These are phyloP conservation scores for Brenthis ino DNA, from an alignment of 2,888 invertebrate genomes.

Conservation along the genomic window DNA sequence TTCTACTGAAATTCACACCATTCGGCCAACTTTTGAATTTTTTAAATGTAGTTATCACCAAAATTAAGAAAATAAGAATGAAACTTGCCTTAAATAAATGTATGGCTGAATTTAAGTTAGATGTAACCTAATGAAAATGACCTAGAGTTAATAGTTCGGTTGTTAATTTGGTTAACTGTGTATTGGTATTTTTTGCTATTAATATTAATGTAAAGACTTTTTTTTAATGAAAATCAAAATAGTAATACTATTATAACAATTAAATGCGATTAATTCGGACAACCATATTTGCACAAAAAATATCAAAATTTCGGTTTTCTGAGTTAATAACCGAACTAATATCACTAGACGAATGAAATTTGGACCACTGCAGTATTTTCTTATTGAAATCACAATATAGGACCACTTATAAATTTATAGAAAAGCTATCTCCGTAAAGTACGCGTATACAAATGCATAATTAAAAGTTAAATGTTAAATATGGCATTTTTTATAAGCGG, in stretches of 20 bases:
- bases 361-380: constrained; percentile 76
- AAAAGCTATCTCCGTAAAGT: constrained; percentile 73
- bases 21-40: constrained; percentile 1
- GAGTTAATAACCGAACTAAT: constrained; percentile 1
- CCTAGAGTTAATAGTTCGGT: constrained; percentile 16
- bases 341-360: constrained; percentile 46
- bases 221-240: not conserved
- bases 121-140: constrained; percentile 6
- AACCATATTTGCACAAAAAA: too few species aligned
- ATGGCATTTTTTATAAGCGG: constrained; percentile 61
- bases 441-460: constrained; percentile 47
- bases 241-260: not conserved
- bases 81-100: constrained; percentile 12
- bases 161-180: constrained; percentile 4
- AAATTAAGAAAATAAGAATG: constrained; percentile 5
- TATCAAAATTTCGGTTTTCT: not conserved
- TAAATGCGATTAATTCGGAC: too few species aligned
- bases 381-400: constrained; percentile 59
- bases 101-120: constrained; percentile 20
- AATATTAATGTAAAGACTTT: not conserved
- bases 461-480: constrained; percentile 13
- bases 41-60: not conserved
- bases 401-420: constrained; percentile 61
- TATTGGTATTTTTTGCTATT: not conserved
- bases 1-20: constrained; percentile 47